Base-by-base conservation (phyloP, 2,888 invertebrate species). In the Calliopum simillimum region DNA sequence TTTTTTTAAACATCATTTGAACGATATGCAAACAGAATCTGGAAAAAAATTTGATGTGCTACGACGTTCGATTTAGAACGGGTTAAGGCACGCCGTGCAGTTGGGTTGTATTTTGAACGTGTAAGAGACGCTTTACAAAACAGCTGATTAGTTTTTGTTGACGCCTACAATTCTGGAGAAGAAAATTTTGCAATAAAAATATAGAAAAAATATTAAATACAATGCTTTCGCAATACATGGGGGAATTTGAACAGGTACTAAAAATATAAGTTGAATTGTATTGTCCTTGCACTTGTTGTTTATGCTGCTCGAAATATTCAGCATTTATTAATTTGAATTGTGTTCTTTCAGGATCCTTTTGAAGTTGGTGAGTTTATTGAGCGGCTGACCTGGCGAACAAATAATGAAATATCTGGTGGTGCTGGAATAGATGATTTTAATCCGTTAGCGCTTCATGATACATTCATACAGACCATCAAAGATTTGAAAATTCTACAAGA, bases 321-420 rank as follows among this genome's bases (percentile, higher is more conserved):
- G 51, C 4, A 65, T 13, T 23, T 53, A 12, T 4, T 1, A 23
- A 46, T 8, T 58, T 33, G 23, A 23, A 19, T n/a, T 44, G 12
- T 71, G 33, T 16, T 85, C 87, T 69, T 8, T 3, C 79, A 99
- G 96, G 98, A 98, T 82, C 96, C 98, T 0, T 99, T 98, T 84
- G 96, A 98, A 88, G 93, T 97, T 13, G 96, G 97, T 81, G 98
- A 98, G 84, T 99, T 99, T 88, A 97, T 99, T 1, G 99, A 99
- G 85, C 90, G 98, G 68, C 89, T 99, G 81, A 98, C 98, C 49
- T 96, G 98, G 92, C 90, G 97, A 77, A 95, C 97, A 62, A 95
- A 96, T 83, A 91, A 91, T 78, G 94, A 92, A 80, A 51, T 75
- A 55, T 74, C 69, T 6, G 67, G 73, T 2, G 73, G 73, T 46